Conservation (phyloP, 2,888 invertebrate genomes). For the Fragum whitleyi region DNA sequence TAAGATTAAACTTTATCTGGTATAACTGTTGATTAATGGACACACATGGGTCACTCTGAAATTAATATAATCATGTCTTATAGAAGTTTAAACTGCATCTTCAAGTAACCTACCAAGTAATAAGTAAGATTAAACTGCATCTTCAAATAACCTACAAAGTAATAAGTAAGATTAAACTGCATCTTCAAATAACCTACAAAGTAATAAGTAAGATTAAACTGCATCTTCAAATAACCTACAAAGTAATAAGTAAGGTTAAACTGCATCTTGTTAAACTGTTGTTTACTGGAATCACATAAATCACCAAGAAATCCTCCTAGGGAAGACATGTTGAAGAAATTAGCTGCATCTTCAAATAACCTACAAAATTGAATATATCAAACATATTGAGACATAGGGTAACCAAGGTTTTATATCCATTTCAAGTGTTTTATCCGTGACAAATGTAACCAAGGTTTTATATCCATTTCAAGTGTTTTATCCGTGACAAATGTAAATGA, state of each 20-base stretch:
- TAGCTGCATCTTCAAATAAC: slow-evolving; percentile 94
- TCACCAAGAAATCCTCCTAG: slow-evolving; percentile 93
- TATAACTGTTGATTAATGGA: slow-evolving; percentile 93
- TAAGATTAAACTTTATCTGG: too few relatives aligned
- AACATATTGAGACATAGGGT: too few relatives aligned
- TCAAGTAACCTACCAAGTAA: slow-evolving; percentile 90
- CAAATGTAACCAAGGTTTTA: too few relatives aligned
- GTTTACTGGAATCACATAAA: slow-evolving; percentile 94
- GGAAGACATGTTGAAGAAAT: slow-evolving; percentile 93
- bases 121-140: slow-evolving; percentile 87
- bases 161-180: neutral
- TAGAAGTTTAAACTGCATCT: slow-evolving; percentile 94
- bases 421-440: too few relatives aligned
- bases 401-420: too few relatives aligned
- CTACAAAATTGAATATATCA: slow-evolving; percentile 85
- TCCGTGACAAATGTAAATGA: too few relatives aligned
- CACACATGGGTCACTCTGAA: slow-evolving; percentile 92
- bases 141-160: slow-evolving; percentile 90
- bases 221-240: slow-evolving; percentile 93
- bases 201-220: too few relatives aligned
- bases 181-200: slow-evolving; percentile 89
- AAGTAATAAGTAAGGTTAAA: slow-evolving; percentile 62
- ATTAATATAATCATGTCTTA: slow-evolving; percentile 92
- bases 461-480: too few relatives aligned
- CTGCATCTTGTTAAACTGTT: slow-evolving; percentile 88